These are phyloP conservation scores for Halesus radiatus DNA, from an alignment of 1,140 invertebrate genomes.

Conservation along the genomic window DNA sequence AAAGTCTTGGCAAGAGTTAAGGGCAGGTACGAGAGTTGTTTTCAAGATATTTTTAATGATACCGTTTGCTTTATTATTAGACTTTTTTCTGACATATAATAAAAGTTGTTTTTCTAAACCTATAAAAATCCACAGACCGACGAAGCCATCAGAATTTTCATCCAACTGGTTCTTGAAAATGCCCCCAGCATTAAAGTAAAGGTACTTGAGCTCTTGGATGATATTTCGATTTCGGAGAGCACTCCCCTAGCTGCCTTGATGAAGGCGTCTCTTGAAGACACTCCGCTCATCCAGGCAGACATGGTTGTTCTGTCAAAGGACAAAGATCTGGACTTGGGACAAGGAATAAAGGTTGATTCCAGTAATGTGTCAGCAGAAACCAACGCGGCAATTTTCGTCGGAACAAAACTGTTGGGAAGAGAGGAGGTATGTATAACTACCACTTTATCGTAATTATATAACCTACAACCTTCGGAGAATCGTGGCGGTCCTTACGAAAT, in stretches of 20 bases:
- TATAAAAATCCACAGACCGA: conserved; percentile 59
- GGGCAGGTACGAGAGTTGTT: too few relatives aligned
- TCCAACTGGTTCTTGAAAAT: conserved; percentile 88
- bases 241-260: conserved; percentile 71
- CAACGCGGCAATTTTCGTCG: conserved; percentile 72
- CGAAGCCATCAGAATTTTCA: conserved; percentile 71
- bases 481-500: too few relatives aligned
- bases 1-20: too few relatives aligned
- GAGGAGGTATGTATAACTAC: conserved; percentile 59
- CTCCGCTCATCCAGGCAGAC: conserved; percentile 75
- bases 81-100: too few relatives aligned
- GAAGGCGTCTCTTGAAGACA: conserved; percentile 70
- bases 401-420: conserved; percentile 64
- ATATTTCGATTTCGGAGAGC: conserved; percentile 64
- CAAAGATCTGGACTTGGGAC: conserved; percentile 64
- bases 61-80: too few relatives aligned
- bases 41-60: too few relatives aligned
- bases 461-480: too few relatives aligned
- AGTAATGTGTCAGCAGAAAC: conserved; percentile 73
- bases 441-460: background rate
- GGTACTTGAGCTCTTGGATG: conserved; percentile 77
- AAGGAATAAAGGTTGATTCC: conserved; percentile 72
- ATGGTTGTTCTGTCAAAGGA: conserved; percentile 65
- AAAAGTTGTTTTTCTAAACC: background rate
- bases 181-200: conserved; percentile 77